Percentiles rank a stretch among this genome's conserved stretches.
Evolutionary conservation across 2,113 vertebrate genomes (phyloP).

Genomic region (Gobiocypris rarus): DNA sequence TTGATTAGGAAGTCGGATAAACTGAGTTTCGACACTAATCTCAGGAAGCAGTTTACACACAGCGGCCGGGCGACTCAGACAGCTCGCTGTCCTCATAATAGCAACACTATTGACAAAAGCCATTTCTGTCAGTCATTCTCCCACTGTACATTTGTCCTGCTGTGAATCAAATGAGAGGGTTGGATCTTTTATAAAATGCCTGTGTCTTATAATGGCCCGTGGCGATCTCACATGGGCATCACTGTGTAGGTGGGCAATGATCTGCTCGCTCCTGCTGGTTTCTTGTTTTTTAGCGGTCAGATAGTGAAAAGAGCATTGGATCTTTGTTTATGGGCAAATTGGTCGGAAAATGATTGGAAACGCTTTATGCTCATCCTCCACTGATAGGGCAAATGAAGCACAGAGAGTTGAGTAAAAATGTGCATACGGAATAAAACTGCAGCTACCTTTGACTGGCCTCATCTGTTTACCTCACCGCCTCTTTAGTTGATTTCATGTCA

Average conservation of each 20-base stretch:
- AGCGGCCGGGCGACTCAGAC: slow-evolving; percentile 33
- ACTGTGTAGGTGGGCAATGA: slow-evolving; percentile 35
- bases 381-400: slow-evolving; percentile 23
- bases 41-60: slow-evolving; percentile 59
- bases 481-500: not conserved
- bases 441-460: not conserved
- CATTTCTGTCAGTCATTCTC: slow-evolving; percentile 36
- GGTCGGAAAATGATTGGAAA: slow-evolving; percentile 50
- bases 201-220: not conserved
- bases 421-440: slow-evolving; percentile 13
- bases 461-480: not conserved
- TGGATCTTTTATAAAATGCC: slow-evolving; percentile 12
- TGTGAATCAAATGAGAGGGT: slow-evolving; percentile 34
- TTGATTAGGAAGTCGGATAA: slow-evolving; percentile 68
- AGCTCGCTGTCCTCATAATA: slow-evolving; percentile 29
- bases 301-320: slow-evolving; percentile 32
- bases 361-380: slow-evolving; percentile 14
- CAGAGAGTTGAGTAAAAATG: slow-evolving; percentile 26
- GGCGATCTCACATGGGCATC: not conserved
- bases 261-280: slow-evolving; percentile 42
- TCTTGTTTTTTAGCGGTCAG: slow-evolving; percentile 48
- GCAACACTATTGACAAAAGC: slow-evolving; percentile 12
- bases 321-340: slow-evolving; percentile 52
- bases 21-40: slow-evolving; percentile 67
- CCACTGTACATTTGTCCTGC: slow-evolving; percentile 11